Evolutionary conservation across 2,797 vertebrate species (phyloP), one percentile per base, ranked within the genome.

Genomic region (Chelidonichthys spinosus): DNA sequence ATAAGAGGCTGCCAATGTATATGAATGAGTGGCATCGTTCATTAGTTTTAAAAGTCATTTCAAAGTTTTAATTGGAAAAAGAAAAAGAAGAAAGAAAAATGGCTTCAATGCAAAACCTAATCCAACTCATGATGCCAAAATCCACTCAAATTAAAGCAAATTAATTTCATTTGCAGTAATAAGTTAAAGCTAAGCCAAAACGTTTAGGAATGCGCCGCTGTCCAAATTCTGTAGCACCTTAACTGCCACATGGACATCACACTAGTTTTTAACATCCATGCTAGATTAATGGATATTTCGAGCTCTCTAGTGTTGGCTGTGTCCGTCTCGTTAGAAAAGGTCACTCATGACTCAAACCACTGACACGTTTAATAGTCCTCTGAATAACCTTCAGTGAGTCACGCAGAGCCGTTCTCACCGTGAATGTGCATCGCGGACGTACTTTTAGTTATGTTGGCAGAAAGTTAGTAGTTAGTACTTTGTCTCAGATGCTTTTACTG

Each of bases 321-420:
- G 66, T 74, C 66, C 35, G 50, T 79, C 79, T 86, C 13, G 7
- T 77, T 83, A 72, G 61, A 84, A 83, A 90, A 91, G 86, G 89
- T 90, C 89, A 79, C 47, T 72, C 63, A 78, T 83, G 84, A 88
- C 69, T 89, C 75, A 81, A 54, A 65, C 56, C 56, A 10, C 43
- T 62, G 69, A 76, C 77, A 83, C 25, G 8, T 84, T 78, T 78
- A 81, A 86, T 73, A 54, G 58, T 75, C 68, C 35, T 70, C 52
- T 58, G 74, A 77, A 76, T 66, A 59, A 42, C 40, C 65, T 44
- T 47, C 67, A 49, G 58, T 82, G 77, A 87, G 50, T 88, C 80
- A 82, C 13, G n/a, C 58, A 39, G 18, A 62, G 50, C 18, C 11
- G 15, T 54, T 56, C 35, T 63, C 5, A 0, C 17, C 56, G 9